phyloP scores from a whole-genome alignment of 2,888 invertebrate genomes.

The Chloromyia formosa region DNA sequence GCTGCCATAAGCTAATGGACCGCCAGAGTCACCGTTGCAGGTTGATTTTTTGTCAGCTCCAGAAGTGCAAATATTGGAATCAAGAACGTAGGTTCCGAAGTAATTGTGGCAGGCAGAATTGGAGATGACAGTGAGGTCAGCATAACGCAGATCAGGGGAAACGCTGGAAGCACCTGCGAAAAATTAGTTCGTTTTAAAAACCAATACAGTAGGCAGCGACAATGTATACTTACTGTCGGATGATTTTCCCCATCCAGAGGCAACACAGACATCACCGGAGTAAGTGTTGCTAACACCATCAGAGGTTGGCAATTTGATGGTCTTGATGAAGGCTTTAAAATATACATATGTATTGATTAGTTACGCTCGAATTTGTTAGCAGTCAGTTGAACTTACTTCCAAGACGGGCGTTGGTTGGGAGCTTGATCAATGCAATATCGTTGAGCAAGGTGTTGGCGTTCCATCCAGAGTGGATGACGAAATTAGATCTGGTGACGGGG shows the following conservation, averaged over 20 bases:
- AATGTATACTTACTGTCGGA: not conserved
- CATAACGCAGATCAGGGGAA: constrained; percentile 19
- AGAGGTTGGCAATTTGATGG: not conserved
- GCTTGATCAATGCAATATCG: constrained; percentile 31
- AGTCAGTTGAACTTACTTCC: constrained; percentile 17
- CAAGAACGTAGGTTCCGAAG: constrained; percentile 16
- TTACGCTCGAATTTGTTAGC: not conserved
- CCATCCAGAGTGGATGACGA: constrained; percentile 22
- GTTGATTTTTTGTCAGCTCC: constrained; percentile 60
- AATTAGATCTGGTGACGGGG: not conserved
- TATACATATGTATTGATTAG: too few species aligned
- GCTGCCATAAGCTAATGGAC: constrained; percentile 56
- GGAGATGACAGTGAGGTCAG: constrained; percentile 4
- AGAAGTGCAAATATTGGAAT: constrained; percentile 61
- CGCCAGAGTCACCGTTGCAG: constrained; percentile 65
- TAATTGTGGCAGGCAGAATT: not conserved
- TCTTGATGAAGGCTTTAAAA: constrained; percentile 14
- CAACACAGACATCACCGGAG: not conserved
- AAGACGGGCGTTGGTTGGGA: constrained; percentile 19
- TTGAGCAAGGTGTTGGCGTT: not conserved
- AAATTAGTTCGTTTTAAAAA: not conserved
- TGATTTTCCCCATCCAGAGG: constrained; percentile 31
- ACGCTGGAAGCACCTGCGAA: not conserved
- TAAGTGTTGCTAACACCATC: not conserved
- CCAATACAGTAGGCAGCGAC: not conserved